Evolutionary conservation across 2,113 vertebrate genomes (phyloP), one percentile per base, ranked within the genome.

Genomic region (Kryptolebias marmoratus): DNA sequence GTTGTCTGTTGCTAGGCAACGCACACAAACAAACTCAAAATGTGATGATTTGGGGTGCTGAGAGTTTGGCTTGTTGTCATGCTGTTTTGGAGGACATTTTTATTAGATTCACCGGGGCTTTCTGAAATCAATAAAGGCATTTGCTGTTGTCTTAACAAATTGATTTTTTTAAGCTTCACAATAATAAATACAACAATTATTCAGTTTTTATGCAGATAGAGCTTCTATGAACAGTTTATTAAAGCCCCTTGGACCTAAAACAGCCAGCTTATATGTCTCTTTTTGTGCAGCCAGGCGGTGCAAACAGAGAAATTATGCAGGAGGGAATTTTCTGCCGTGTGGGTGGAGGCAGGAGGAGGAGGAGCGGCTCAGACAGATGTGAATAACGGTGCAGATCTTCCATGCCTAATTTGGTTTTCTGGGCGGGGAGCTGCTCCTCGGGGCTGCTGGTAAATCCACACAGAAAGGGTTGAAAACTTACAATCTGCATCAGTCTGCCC

Each of bases 321-420:
- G 18, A 27, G 47, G n/a, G 32, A 36, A n/a, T 50, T 45, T 16
- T 50, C 18, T 39, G 22, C 31, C n/a, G 2, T 7, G 7, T 31
- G 31, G 22, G 66, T 44, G 31, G 65, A 30, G 54, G 55, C 58
- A 22, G 45, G 31, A 31, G 66, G 53, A 44, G 65, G 45, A 63
- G 55, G 66, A 18, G 47, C 64, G 48, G 76, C 49, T 18, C 45
- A 56, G 58, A 56, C 71, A 79, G 81, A 89, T 73, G 82, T 87
- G 84, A 85, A 56, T 77, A 91, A 85, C 80, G 75, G 79, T 72
- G 80, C 68, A 77, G 73, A 88, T 71, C 85, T 87, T 73, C 68
- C 32, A 88, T 28, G 76, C 91, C 88, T 88, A 89, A 91, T 89
- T 92, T 90, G 90, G 87, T 79, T 75, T 67, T 70, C 76, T 82